These are phyloP conservation scores for Papilio glaucus DNA, from an alignment of 1,140 invertebrate genomes.

Conservation along the genomic window DNA sequence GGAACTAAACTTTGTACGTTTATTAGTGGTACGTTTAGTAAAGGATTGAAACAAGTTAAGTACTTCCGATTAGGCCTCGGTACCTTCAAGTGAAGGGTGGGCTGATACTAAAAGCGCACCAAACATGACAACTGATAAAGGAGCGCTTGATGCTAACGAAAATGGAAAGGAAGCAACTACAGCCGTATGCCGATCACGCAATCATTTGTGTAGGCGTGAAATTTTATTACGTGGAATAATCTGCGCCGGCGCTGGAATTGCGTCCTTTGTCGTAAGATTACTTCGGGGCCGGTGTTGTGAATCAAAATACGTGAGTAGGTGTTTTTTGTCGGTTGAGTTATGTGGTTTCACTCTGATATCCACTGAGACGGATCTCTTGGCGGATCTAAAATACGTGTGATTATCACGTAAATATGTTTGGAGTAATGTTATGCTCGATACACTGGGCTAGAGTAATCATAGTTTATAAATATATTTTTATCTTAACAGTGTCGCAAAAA, in stretches of 20 bases:
- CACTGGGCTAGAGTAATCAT: constrained; percentile 42
- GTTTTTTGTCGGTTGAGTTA: constrained; percentile 40
- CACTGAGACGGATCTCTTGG: constrained; percentile 37
- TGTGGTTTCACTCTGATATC: constrained; percentile 30
- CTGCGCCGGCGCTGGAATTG: constrained; percentile 18
- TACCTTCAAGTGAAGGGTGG: too few species aligned
- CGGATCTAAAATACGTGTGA: too few species aligned
- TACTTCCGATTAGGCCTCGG: too few species aligned
- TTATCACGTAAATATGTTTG: too few species aligned
- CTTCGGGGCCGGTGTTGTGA: constrained; percentile 38
- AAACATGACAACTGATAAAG: constrained; percentile 2
- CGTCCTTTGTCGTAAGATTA: constrained; percentile 41
- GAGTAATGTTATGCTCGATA: constrained; percentile 1
- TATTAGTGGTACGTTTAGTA: background rate
- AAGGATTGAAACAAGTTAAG: background rate
- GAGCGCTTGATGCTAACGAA: background rate
- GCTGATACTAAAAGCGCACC: background rate
- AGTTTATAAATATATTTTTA: constrained; percentile 18
- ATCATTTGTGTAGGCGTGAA: constrained; percentile 43
- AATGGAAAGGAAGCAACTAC: background rate
- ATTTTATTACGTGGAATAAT: constrained; percentile 40
- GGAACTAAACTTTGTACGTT: background rate
- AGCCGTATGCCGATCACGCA: constrained; percentile 20
- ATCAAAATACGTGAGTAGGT: constrained; percentile 43
- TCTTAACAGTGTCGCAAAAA: too few species aligned